Conservation (phyloP, 1,140 invertebrate species). For the Drosophila nigromelanica region DNA sequence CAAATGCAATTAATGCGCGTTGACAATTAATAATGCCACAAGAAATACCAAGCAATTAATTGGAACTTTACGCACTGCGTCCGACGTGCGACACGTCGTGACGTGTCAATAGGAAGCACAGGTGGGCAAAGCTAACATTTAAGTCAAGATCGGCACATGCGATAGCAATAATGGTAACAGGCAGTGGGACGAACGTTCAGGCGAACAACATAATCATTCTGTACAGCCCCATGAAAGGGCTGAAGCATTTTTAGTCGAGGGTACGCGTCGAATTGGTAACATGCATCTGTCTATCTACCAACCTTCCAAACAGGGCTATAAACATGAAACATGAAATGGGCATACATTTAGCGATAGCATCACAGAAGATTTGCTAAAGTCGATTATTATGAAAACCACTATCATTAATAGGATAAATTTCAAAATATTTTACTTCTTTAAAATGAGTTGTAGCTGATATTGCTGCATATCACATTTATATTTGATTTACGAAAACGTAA, state of each 20-base stretch:
- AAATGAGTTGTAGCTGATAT: too few relatives aligned
- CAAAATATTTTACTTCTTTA: too few relatives aligned
- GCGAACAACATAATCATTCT: too few relatives aligned
- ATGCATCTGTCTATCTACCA: background rate
- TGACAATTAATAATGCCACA: slow-evolving; percentile 67
- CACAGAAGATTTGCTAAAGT: too few relatives aligned
- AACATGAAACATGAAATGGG: slow-evolving; percentile 47
- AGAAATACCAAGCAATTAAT: slow-evolving; percentile 52
- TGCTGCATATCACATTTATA: background rate
- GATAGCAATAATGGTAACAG: slow-evolving; percentile 20
- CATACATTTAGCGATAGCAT: background rate
- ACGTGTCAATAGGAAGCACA: slow-evolving; percentile 25
- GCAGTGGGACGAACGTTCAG: slow-evolving; percentile 11
- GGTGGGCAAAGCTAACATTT: slow-evolving; percentile 27
- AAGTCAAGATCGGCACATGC: slow-evolving; percentile 6
- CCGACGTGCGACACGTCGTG: slow-evolving; percentile 6
- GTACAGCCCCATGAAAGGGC: background rate
- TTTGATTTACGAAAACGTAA: slow-evolving; percentile 10
- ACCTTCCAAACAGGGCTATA: background rate
- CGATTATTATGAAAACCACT: too few relatives aligned
- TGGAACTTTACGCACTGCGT: slow-evolving; percentile 33
- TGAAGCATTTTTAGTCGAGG: background rate
- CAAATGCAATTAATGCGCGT: slow-evolving; percentile 69
- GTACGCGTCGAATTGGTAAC: background rate
- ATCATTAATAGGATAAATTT: too few relatives aligned